Conservation (phyloP, 2,797 vertebrate genomes). For the Pipistrellus pygmaeus region DNA sequence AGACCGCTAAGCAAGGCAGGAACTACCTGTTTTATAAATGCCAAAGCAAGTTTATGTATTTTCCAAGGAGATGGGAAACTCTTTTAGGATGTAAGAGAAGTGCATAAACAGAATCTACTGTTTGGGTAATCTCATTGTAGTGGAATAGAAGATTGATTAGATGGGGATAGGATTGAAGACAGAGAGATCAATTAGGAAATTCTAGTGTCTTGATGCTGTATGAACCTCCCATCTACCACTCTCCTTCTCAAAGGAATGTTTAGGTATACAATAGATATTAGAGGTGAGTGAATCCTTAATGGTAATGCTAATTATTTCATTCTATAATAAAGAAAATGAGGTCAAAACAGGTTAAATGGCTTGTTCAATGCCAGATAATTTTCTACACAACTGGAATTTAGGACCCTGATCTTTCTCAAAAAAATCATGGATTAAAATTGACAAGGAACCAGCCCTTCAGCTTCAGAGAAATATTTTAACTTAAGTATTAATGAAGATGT, state of each 20-base stretch:
- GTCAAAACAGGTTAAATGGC: constrained; percentile 38
- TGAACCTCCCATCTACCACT: neutral
- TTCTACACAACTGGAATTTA: constrained; percentile 29
- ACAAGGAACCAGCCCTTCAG: constrained; percentile 36
- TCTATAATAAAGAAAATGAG: neutral
- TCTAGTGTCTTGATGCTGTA: neutral
- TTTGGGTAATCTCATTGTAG: neutral
- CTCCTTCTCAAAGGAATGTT: neutral
- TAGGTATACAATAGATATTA: neutral
- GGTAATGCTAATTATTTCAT: constrained; percentile 32
- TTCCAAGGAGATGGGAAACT: neutral
- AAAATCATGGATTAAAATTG: constrained; percentile 52
- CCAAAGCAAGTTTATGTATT: neutral
- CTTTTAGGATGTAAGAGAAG: neutral
- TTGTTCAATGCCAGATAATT: neutral
- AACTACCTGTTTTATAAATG: neutral
- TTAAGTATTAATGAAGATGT: constrained; percentile 45
- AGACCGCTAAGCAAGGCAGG: neutral
- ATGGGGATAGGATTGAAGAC: neutral
- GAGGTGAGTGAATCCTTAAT: neutral
- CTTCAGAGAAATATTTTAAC: constrained; percentile 69
- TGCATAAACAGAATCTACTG: neutral
- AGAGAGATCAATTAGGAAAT: neutral
- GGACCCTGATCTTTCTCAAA: neutral
- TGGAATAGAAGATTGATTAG: neutral